Evolutionary conservation across 2,797 vertebrate species (phyloP), one percentile per base, ranked within the genome.

Genomic region (Acestrorhynchus altus): DNA sequence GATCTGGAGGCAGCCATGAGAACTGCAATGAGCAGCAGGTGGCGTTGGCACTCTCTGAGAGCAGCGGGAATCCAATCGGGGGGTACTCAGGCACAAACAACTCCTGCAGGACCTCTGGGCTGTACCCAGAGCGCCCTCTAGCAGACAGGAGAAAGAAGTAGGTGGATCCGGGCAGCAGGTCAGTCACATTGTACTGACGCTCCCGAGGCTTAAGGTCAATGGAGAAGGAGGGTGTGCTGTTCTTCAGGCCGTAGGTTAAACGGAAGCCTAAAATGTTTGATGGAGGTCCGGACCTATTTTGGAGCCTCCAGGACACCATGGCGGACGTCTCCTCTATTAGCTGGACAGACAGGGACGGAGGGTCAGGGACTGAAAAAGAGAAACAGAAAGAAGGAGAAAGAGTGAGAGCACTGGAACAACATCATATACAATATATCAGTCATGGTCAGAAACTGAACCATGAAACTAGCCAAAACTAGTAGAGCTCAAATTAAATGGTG

Each of bases 141-240:
- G 95, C 95, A 0, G 95, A 93, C 85, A 98, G 92, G 80, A 90
- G 91, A 90, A 98, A 97, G 80, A 95, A 69, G n/a, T 98, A 98
- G 7, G 95, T 92, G 90, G 94, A 92, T 60, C 96, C 96, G 0
- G 93, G 94, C 88, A 94, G 93, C 86, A 96, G 93, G 85, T 92
- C 90, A 65, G 81, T 71, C 3, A 92, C 90, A 0, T 87, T 82
- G 90, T 95, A 95, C 86, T 91, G 92, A 72, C 90, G 93, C 86
- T 96, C 94, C 1, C 84, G 83, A 6, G 91, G 87, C 0, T 90
- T 82, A 84, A 97, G 94, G 76, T 97, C 93, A 87, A 97, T 76
- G 0, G 92, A 93, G 76, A 92, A 86, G 75, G 94, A 88, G 13
- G 92, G 90, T 2, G 89, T 85, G 0, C 89, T 47, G 51, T 97